phyloP scores from a whole-genome alignment of 2,797 vertebrate genomes.

The Loris lydekkerianus region DNA sequence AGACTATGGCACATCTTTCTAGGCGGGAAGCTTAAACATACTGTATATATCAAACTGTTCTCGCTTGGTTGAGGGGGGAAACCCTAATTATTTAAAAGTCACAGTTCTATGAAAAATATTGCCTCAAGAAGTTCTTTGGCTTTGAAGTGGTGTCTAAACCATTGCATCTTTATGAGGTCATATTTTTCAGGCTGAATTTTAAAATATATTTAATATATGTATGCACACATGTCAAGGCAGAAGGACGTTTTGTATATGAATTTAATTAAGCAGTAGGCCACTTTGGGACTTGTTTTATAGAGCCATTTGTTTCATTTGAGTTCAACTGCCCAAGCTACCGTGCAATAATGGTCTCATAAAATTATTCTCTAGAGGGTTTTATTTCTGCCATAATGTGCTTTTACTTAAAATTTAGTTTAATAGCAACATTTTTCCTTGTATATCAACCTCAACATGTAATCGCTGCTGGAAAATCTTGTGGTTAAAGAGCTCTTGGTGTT shows the following conservation, averaged over 20 bases:
- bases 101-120: constrained; percentile 67
- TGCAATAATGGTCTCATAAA: constrained; percentile 83
- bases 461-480: constrained; percentile 64
- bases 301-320: constrained; percentile 81
- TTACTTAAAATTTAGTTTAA: constrained; percentile 84
- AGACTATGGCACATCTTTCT: constrained; percentile 41
- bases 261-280: constrained; percentile 84
- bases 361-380: constrained; percentile 78
- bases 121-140: constrained; percentile 68
- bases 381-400: constrained; percentile 81
- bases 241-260: constrained; percentile 81
- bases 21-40: constrained; percentile 60
- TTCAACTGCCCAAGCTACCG: constrained; percentile 83
- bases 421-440: constrained; percentile 78
- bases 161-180: constrained; percentile 80
- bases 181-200: constrained; percentile 77
- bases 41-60: constrained; percentile 60
- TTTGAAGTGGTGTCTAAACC: constrained; percentile 76
- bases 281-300: constrained; percentile 83
- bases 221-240: constrained; percentile 79
- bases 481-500: constrained; percentile 70
- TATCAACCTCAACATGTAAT: constrained; percentile 69
- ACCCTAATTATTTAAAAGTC: constrained; percentile 74
- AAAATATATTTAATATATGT: constrained; percentile 78
- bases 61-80: not conserved